These are phyloP conservation scores for Lasioglossum pauxillum DNA, from an alignment of 2,888 invertebrate species.

Conservation along the genomic window DNA sequence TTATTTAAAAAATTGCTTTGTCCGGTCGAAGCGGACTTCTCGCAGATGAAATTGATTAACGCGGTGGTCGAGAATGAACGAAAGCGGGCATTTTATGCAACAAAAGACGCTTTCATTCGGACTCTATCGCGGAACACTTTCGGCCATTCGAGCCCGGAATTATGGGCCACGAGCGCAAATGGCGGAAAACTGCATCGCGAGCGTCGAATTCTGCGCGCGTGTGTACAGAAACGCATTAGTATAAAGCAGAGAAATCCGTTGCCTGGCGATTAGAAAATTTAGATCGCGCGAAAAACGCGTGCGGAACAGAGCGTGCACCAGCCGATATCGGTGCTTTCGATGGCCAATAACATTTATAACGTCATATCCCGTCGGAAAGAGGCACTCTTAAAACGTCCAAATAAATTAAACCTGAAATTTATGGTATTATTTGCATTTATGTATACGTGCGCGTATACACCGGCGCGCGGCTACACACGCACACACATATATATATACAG, in stretches of 20 bases:
- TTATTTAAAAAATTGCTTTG: too few relatives aligned
- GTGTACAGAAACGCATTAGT: not conserved
- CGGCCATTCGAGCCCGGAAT: not conserved
- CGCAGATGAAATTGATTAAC: not conserved
- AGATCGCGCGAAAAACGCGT: not conserved
- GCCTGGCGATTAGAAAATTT: slow-evolving; percentile 43
- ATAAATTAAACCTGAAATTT: slow-evolving; percentile 58
- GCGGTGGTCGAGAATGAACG: not conserved
- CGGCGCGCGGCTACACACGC: not conserved
- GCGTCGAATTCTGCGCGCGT: not conserved
- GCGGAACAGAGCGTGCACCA: not conserved
- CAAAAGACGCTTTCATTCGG: not conserved
- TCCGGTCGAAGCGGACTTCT: too few relatives aligned
- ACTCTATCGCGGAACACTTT: not conserved
- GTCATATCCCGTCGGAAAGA: slow-evolving; percentile 48
- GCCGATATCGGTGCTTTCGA: slow-evolving; percentile 26
- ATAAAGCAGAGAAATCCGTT: slow-evolving; percentile 2
- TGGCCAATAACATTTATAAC: slow-evolving; percentile 57
- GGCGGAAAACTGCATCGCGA: not conserved
- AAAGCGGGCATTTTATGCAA: not conserved
- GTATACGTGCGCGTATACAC: not conserved
- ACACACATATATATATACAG: too few relatives aligned
- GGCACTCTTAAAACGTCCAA: slow-evolving; percentile 54
- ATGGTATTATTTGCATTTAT: slow-evolving; percentile 58
- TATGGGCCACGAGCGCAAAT: not conserved